Evolutionary conservation across 2,797 vertebrate species (phyloP).

Genomic region (Hozukius guyotensis): DNA sequence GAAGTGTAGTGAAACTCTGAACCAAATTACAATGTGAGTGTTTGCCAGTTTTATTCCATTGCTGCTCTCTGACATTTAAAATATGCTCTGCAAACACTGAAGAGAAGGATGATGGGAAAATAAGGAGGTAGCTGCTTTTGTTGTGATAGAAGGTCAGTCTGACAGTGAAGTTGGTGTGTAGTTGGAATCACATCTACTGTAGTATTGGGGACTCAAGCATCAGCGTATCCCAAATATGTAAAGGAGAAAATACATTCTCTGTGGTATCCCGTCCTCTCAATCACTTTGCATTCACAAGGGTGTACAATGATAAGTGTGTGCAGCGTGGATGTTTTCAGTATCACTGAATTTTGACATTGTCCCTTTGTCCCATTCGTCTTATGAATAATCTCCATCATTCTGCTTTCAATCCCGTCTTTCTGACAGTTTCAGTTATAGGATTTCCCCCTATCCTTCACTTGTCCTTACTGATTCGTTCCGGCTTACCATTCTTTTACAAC

Average conservation of each 20-base stretch:
- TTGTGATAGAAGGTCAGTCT: not conserved
- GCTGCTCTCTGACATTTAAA: too few relatives aligned
- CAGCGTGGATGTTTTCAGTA: slow-evolving; percentile 10
- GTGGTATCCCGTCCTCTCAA: not conserved
- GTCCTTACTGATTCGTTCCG: slow-evolving; percentile 24
- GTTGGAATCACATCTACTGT: not conserved
- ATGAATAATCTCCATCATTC: slow-evolving; percentile 39
- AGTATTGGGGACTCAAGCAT: not conserved
- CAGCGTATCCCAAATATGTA: not conserved
- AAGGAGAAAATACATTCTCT: not conserved
- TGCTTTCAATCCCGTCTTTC: slow-evolving; percentile 4
- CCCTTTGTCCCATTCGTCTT: slow-evolving; percentile 1
- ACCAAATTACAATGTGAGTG: not conserved
- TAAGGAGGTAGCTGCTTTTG: not conserved
- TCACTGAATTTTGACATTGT: not conserved
- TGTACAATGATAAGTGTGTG: slow-evolving; percentile 13
- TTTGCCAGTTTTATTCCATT: not conserved
- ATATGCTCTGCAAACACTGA: not conserved
- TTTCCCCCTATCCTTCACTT: slow-evolving; percentile 39
- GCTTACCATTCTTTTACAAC: slow-evolving; percentile 7
- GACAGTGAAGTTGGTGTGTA: not conserved
- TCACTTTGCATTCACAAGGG: slow-evolving; percentile 4
- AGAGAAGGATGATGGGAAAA: not conserved
- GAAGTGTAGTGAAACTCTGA: too few relatives aligned
- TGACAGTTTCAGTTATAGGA: slow-evolving; percentile 47